These are phyloP conservation scores for Whitmania pigra DNA, from an alignment of 1,140 invertebrate genomes.

Conservation along the genomic window DNA sequence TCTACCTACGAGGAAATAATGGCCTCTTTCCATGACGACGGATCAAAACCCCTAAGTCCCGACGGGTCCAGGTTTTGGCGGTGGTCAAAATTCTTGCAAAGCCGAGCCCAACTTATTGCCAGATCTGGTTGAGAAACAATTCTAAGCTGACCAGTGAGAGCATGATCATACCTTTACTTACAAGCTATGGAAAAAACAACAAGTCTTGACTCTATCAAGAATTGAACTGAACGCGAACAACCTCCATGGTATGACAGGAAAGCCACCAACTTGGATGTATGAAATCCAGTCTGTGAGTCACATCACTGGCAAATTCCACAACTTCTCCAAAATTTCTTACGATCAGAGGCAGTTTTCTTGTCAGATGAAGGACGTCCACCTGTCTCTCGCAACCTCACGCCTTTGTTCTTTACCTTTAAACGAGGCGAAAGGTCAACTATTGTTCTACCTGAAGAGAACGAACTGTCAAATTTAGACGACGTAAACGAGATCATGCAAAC, in stretches of 20 bases:
- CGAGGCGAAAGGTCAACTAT: background rate
- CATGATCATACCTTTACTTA: no score
- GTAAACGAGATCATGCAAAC: no score
- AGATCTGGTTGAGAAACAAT: background rate
- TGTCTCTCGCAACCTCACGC: background rate
- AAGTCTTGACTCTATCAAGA: background rate
- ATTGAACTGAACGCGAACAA: no score
- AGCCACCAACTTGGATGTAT: background rate
- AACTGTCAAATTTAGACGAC: no score
- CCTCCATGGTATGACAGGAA: background rate
- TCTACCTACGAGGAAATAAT: background rate
- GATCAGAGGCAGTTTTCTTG: slow-evolving; percentile 12
- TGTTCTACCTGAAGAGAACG: background rate
- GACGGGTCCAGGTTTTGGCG: slow-evolving; percentile 3
- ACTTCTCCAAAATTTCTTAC: background rate
- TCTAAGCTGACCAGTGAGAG: no score
- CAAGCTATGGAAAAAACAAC: background rate
- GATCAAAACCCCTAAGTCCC: background rate
- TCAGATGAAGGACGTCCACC: background rate
- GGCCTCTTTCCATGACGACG: slow-evolving; percentile 15
- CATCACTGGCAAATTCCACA: slow-evolving; percentile 7
- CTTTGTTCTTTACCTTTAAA: background rate
- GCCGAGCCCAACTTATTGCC: background rate
- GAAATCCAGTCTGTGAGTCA: no score
- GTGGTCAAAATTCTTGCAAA: background rate